Conservation (phyloP, 2,113 vertebrate genomes). For the Ranitomeya imitator region DNA sequence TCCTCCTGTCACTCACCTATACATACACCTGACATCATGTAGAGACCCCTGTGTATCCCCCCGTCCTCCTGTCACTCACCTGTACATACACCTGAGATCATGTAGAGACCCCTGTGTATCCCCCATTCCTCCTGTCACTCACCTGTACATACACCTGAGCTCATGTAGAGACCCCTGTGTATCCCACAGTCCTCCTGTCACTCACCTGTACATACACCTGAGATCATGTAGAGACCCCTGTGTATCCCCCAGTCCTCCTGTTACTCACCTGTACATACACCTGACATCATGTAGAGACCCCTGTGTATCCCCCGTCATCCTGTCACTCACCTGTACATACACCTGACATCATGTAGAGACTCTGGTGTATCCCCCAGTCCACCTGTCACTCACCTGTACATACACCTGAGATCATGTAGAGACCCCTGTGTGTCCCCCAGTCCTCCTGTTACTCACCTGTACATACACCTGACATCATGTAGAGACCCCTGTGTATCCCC, state of each 20-base stretch:
- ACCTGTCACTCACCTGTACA: background rate
- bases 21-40: background rate
- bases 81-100: background rate
- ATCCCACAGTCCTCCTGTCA: background rate
- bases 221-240: background rate
- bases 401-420: background rate
- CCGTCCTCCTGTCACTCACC: background rate
- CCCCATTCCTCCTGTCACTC: background rate
- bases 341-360: background rate
- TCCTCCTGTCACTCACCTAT: background rate
- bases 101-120: background rate
- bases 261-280: constrained; percentile 40
- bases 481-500: background rate
- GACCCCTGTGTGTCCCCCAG: background rate
- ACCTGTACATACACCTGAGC: background rate
- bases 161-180: background rate
- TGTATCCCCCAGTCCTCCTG: background rate
- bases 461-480: background rate
- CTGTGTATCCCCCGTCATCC: background rate
- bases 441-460: background rate
- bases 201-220: background rate
- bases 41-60: background rate
- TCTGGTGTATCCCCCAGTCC: background rate
- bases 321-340: constrained; percentile 7
- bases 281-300: constrained; percentile 14